Base-by-base conservation (phyloP, 2,888 invertebrate genomes). In the Apantesis nais region DNA sequence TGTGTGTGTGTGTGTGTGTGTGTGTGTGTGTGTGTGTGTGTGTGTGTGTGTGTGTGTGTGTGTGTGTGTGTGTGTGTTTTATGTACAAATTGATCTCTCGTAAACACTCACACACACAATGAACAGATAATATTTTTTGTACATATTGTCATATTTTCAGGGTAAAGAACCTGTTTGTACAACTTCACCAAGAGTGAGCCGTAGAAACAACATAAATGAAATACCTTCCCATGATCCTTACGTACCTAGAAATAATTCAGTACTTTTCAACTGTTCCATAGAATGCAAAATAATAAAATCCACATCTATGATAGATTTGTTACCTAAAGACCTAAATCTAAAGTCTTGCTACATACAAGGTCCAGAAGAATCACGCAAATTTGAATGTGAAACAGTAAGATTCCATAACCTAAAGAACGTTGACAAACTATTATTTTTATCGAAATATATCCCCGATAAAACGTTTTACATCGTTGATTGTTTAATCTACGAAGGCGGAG, bases 401-500 rank as follows among this genome's bases (percentile, higher is more conserved):
- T 94, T 90, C 72, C 83, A 90, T 75, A 75, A 91, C 73, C 87
- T 91, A 0, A 93, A 93, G 82, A 90, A 90, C 70, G 81, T 89
- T 9, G 94, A 94, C 74, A 94, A 93, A 77, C 60, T 94, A 74
- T 78, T 92, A 71, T 93, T 94, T 72, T 79, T 94, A 67, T 80
- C 82, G 2, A 87, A 86, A 39, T 89, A 88, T 70, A 86, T 94
- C 76, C 82, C 76, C 11, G 75, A 85, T 62, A 93, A 93, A 82
- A 80, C 74, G 41, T 92, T 90, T 84, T 94, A 93, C 75, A 76
- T 85, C 66, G 92, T 91, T 62, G 93, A 94, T 82, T 94, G 94
- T 82, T 89, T 94, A 77, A 81, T 93, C 71, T 94, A 92, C 78
- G 67, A 83, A 5, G 90, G 91, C 70, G 88, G 89, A 73, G 89